Evolutionary conservation across 2,888 invertebrate genomes (phyloP), one percentile per base, ranked within the genome.

Genomic region (Conchocele bisecta): DNA sequence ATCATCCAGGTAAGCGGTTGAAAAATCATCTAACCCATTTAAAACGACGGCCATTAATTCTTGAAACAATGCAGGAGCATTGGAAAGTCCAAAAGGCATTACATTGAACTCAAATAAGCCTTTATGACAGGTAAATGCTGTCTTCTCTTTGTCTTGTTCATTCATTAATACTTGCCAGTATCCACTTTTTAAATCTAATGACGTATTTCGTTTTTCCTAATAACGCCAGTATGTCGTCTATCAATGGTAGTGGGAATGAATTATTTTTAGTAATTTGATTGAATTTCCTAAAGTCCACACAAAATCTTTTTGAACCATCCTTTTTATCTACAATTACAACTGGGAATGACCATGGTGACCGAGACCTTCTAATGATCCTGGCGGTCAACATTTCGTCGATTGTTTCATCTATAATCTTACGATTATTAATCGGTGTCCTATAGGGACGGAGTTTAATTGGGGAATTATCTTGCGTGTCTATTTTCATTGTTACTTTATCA

Each of bases 1-100:
- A 29, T 76, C 75, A 35, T 81, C 78, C 4, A 81, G 28, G 41
- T 81, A 79, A 24, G 42, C 58, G 9, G 37, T 44, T 31, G 51
- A 28, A 51, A 78, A 81, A 3, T 42, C 29, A 28, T 61, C 71
- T 11, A 57, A 42, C 4, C 60, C 79, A 17, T 71, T 29, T 7
- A 71, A 35, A 7, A 71, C 76, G 17, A 46, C 3, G 22, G n/a
- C 17, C 63, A 79, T 63, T 5, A 75, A 28, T 35, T 65, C 31
- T 41, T 69, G 60, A 39, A 37, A 72, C 13, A 53, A 35, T 24
- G 26, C 33, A 29, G 75, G 72, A 0, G 69, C 72, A 59, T 63
- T 69, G 17, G 42, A 29, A 1, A 67, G 31, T 1, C 67, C 72
- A 46, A 67, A 73, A 2, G 67, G 63, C 53, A 67, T 73, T 0